Evolutionary conservation across 1,140 invertebrate species (phyloP), one percentile per base, ranked within the genome.

Genomic region (Brachionus asplanchnoidis): DNA sequence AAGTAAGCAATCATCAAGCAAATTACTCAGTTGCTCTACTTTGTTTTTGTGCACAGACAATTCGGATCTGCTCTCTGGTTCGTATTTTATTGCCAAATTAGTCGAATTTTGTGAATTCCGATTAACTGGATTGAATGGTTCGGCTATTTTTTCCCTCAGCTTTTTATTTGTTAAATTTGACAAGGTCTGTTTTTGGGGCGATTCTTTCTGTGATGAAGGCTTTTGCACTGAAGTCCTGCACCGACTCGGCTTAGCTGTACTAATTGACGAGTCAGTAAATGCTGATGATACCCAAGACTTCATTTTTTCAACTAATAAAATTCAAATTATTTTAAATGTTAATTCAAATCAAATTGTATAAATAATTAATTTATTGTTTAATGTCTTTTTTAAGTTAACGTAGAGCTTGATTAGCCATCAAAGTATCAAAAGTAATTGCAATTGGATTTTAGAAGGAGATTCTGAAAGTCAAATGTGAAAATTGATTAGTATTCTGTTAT

Each of bases 261-360:
- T 65, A 9, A 82, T 28, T 60, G 20, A 32, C 20, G 40, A 65
- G 26, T 82, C 79, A 14, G 17, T 36, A 60, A 82, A 82, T 44
- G 79, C 79, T 20, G 79, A 82, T 44, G 79, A 60, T 60, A 82
- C 79, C 79, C 79, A 82, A 17, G 79, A 60, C 9, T 82, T 82
- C 79, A 82, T 82, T 68, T n/a, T 46, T 46, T 46, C 44, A 2
- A 6, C 3, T 46, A 46, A 14, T 36, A 46, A 46, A 46, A 46
- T 46, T 14, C 2, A 46, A 46, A 12, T 46, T 46, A 14, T 36
- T 36, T 36, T 36, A 6, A 36, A 36, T 36, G 32, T 36, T 36
- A 5, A 36, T 36, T 36, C 11, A 46, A 46, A 46, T 0, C 12
- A 46, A 46, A 3, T 46, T 46, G 11, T 46, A 12, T 46, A 3